Evolutionary conservation across 2,888 invertebrate species (phyloP).

Genomic region (Phengaris arion): DNA sequence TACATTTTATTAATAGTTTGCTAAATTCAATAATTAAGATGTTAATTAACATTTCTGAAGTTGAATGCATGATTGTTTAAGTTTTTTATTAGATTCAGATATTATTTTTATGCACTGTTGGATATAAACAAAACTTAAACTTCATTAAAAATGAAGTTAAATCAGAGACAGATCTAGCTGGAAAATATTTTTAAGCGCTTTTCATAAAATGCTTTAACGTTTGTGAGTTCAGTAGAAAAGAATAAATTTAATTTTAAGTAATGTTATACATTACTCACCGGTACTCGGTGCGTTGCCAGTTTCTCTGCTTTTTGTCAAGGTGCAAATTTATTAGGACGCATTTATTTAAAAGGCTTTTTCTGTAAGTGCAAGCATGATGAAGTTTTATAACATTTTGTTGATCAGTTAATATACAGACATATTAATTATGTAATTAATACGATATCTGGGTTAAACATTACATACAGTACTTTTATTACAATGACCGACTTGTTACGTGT

Average conservation of each 20-base stretch:
- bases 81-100: not conserved
- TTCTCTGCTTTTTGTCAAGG: not conserved
- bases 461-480: not conserved
- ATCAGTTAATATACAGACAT: not conserved
- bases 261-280: constrained; percentile 8
- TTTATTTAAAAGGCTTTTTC: not conserved
- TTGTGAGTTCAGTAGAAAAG: not conserved
- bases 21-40: not conserved
- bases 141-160: not conserved
- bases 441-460: not conserved
- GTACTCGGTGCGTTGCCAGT: constrained; percentile 2
- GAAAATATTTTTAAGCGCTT: not conserved
- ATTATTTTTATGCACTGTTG: not conserved
- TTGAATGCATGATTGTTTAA: no score
- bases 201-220: not conserved
- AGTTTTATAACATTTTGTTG: not conserved
- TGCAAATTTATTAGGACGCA: not conserved
- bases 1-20: not conserved
- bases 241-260: constrained; percentile 12
- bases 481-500: constrained; percentile 49
- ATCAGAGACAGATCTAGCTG: not conserved
- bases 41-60: no score
- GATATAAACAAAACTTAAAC: not conserved
- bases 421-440: not conserved
- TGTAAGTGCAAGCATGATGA: not conserved